Evolutionary conservation across 2,888 invertebrate species (phyloP).

Genomic region (Matsumyia berberina): DNA sequence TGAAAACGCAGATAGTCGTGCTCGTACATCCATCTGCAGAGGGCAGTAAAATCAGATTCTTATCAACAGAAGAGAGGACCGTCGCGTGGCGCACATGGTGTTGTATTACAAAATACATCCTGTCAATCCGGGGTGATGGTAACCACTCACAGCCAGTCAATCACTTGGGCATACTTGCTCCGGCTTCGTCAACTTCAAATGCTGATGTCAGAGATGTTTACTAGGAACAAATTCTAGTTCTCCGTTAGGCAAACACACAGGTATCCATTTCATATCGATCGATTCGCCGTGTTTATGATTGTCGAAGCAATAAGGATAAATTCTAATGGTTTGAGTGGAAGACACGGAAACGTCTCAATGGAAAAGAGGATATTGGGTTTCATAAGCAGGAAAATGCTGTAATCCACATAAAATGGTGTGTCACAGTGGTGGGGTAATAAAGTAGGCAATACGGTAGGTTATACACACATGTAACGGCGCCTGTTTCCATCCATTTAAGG

Average conservation of each 20-base stretch:
- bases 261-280: constrained; percentile 52
- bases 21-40: constrained; percentile 44
- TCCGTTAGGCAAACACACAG: constrained; percentile 48
- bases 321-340: constrained; percentile 48
- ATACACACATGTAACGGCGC: no score
- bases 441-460: neutral
- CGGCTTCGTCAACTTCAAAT: constrained; percentile 29
- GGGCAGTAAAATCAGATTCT: constrained; percentile 46
- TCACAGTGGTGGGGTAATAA: neutral
- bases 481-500: no score
- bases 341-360: constrained; percentile 36
- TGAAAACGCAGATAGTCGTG: constrained; percentile 4
- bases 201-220: constrained; percentile 39
- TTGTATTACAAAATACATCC: constrained; percentile 56
- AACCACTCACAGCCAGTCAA: constrained; percentile 42
- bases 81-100: constrained; percentile 22
- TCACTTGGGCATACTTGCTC: neutral
- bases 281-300: constrained; percentile 59
- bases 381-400: constrained; percentile 21
- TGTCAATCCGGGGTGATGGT: constrained; percentile 58
- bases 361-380: constrained; percentile 49
- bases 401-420: constrained; percentile 16
- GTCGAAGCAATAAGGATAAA: constrained; percentile 47
- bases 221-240: constrained; percentile 53
- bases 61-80: constrained; percentile 32